Base-by-base conservation (phyloP, 2,113 vertebrate species). In the Barbus barbus region DNA sequence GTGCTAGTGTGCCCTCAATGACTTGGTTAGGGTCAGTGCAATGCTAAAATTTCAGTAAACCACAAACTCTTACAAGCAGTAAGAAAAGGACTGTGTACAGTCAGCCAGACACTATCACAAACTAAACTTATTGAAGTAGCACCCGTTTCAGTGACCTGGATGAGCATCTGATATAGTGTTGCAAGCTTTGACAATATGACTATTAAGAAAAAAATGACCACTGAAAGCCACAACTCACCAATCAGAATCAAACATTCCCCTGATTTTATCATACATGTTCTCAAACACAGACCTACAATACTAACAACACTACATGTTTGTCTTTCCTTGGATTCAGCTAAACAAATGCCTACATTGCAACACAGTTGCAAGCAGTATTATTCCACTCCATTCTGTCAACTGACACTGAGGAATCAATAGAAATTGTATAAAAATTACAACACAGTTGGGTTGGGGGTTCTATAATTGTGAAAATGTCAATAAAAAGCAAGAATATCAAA, bases 371-470 rank as follows among this genome's bases (percentile, higher is more conserved):
- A 24, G 51, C 11, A n/a, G 2, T 24, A 58, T 16, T 18, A 11
- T 22, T 36, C 60, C n/a, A n/a, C 44, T 69, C 44, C 53, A 67
- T 63, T 79, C 48, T 36, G 41, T 56, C 12, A 44, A 46, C 36
- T 69, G 61, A 48, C 38, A 78, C n/a, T 56, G 24, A 14, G 53
- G 82, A 86, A 86, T 88, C 84, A 82, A 87, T 87, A 1, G 31
- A 63, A 65, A 61, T 65, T 48, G 78, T 53, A 77, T 44, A 51
- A 33, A 63, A 83, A 84, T 90, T 87, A 90, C 89, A 61, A 53
- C 86, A 92, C 90, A 85, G 90, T 85, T 74, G 73, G 74, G 41
- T 26, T 56, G 72, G 36, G 22, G 33, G 36, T 26, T 44, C 67
- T 38, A 86, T 73, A 84, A 82, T 74, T 83, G 63, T 41, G 75